Base-by-base conservation (phyloP, 2,888 invertebrate genomes). In the Gymnosoma rotundatum region DNA sequence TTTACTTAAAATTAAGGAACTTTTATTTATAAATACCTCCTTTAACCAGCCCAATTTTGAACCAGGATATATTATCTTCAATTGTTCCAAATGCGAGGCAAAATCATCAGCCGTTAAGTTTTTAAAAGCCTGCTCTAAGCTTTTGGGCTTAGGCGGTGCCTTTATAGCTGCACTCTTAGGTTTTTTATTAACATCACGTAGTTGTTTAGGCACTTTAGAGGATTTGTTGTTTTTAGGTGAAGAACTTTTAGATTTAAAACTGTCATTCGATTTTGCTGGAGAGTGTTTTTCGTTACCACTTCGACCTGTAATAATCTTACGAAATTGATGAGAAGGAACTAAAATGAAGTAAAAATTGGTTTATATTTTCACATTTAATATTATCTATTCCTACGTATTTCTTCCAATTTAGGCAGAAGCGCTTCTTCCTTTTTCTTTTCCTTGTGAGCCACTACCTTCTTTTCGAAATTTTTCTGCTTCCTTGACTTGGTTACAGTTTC, bases 31-130 rank as follows among this genome's bases (percentile, higher is more conserved):
- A 48, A 94, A 94, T 66, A 96, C 93, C 89, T 95, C 95, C 89
- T 95, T 95, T 36, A 96, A 89, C 96, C 96, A 95, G 32, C 94
- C 93, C 50, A 94, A 90, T 9, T 96, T 95, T n/a, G 95, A 95
- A 52, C 95, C 95, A 0, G 95, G 95, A 90, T 95, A 96, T 80
- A 94, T 93, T 3, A 93, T 88, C 90, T 95, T 95, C 67, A 94
- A 94, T 21, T 93, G 93, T 79, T 94, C 93, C 87, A 94, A 90
- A 60, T 93, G 89, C 66, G 92, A 91, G 70, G 91, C 91, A 86
- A 94, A 92, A 78, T 95, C 95, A 14, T 93, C 93, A 9, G 93
- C 90, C 85, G 95, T 94, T 87, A 96, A 94, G 74, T 86, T 87
- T 32, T 86, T 86, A 56, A 92, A 85, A 4, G 90, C 91, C 52